A percentile compares a stretch with the other conserved stretches of the same genome.
These are phyloP conservation scores for Cheilosia grossa DNA, from an alignment of 2,888 invertebrate genomes.

Conservation along the genomic window DNA sequence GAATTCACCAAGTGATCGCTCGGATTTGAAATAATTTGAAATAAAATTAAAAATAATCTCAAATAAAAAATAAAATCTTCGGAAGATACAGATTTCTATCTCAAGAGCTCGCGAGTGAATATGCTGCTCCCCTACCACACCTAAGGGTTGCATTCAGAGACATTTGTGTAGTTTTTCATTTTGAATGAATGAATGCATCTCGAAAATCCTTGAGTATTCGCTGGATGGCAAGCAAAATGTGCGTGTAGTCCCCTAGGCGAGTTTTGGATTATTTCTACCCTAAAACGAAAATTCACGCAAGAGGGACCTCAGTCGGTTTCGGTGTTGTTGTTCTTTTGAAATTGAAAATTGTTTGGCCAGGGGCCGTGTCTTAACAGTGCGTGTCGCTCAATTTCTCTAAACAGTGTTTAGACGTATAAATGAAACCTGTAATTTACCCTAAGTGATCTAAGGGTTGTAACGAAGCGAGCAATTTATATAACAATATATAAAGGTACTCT, in stretches of 20 bases:
- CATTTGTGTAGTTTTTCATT: conserved; percentile 15
- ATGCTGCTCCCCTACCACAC: conserved; percentile 25
- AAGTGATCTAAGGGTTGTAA: conserved; percentile 17
- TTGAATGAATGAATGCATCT: conserved; percentile 37
- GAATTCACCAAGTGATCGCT: conserved; percentile 4
- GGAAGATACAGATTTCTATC: not conserved
- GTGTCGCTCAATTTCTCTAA: conserved; percentile 4
- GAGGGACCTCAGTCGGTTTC: not conserved
- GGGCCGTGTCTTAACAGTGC: not conserved
- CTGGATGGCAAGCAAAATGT: conserved; percentile 29
- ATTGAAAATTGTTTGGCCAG: not conserved
- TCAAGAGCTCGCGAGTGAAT: not conserved
- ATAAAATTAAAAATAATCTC: not conserved
- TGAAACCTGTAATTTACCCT: conserved; percentile 8
- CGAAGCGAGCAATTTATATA: not conserved
- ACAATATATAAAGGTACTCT: not conserved
- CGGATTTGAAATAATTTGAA: conserved; percentile 1
- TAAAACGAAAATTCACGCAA: conserved; percentile 26
- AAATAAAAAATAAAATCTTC: not conserved
- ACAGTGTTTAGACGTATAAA: not conserved
- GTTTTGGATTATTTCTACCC: conserved; percentile 14
- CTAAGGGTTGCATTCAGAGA: conserved; percentile 22
- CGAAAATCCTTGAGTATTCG: conserved; percentile 22
- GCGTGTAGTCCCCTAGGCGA: conserved; percentile 17
- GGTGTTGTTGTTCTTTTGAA: not conserved